Conservation (phyloP, 2,113 vertebrate species). For the Channa argus region DNA sequence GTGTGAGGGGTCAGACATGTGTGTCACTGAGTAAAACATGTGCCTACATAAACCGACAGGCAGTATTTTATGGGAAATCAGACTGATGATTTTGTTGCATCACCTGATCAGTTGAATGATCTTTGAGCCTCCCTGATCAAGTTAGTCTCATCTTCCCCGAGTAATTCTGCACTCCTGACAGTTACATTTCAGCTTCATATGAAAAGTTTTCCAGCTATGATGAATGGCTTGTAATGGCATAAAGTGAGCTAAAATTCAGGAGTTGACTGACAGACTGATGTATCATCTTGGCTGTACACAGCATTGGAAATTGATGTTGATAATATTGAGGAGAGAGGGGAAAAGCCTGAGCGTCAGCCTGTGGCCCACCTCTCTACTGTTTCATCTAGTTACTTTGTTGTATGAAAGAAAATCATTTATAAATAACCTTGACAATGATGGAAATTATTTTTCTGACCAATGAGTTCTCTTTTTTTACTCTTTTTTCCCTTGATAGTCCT, state of each 20-base stretch:
- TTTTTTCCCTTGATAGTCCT: constrained; percentile 12
- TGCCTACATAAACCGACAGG: constrained; percentile 79
- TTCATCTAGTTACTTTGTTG: constrained; percentile 50
- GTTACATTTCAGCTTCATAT: constrained; percentile 24
- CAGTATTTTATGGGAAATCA: constrained; percentile 63
- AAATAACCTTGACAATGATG: constrained; percentile 56
- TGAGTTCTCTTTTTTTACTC: constrained; percentile 35
- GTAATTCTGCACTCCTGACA: constrained; percentile 37
- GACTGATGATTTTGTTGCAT: constrained; percentile 66
- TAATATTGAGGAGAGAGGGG: constrained; percentile 25
- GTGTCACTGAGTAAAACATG: constrained; percentile 80
- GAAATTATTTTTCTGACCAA: constrained; percentile 63
- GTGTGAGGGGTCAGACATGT: constrained; percentile 27
- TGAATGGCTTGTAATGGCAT: constrained; percentile 39
- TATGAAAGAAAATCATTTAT: constrained; percentile 45
- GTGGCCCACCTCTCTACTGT: constrained; percentile 12
- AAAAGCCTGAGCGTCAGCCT: constrained; percentile 11
- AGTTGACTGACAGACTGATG: constrained; percentile 26
- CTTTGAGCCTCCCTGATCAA: constrained; percentile 64
- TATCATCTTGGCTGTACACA: constrained; percentile 47
- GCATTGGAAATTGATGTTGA: constrained; percentile 55
- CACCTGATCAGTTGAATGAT: constrained; percentile 72
- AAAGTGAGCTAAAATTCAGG: constrained; percentile 53
- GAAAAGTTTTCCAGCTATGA: constrained; percentile 29
- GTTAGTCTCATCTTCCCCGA: constrained; percentile 66